These are phyloP conservation scores for Cossypha dichroa DNA, from an alignment of 2,797 vertebrate genomes.

Conservation along the genomic window DNA sequence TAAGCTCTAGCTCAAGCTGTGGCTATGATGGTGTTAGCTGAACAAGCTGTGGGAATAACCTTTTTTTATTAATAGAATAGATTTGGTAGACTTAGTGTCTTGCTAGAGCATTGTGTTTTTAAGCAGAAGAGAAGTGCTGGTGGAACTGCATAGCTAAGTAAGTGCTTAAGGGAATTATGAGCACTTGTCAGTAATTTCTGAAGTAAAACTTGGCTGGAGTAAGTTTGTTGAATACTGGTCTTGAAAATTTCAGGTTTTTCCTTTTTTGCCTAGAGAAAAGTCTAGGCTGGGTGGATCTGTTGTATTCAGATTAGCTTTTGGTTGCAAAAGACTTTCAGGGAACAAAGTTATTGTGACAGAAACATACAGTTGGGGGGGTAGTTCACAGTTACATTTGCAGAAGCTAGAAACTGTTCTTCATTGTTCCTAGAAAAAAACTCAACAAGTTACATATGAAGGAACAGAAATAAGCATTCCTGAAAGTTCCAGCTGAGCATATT, in stretches of 20 bases:
- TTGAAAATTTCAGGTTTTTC: background rate
- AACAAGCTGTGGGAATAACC: background rate
- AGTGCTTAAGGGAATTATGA: background rate
- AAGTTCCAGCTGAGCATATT: background rate
- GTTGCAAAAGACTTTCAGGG: background rate
- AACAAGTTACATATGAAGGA: background rate
- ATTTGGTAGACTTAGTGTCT: background rate
- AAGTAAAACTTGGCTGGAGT: background rate
- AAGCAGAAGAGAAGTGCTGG: background rate
- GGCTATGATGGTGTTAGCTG: background rate
- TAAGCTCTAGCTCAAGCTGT: background rate
- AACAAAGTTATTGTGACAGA: background rate
- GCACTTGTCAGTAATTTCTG: background rate
- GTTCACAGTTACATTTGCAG: background rate
- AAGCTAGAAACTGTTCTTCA: background rate
- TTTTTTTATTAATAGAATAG: background rate
- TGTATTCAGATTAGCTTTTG: background rate
- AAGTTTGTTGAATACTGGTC: background rate
- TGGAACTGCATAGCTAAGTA: background rate
- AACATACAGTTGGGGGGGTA: background rate
- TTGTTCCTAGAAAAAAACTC: background rate
- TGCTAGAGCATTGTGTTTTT: background rate
- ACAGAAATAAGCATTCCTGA: background rate
- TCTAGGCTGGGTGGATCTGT: background rate
- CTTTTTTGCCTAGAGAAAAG: background rate